These are phyloP conservation scores for Carassius carassius DNA, from an alignment of 2,113 vertebrate species.

Conservation along the genomic window DNA sequence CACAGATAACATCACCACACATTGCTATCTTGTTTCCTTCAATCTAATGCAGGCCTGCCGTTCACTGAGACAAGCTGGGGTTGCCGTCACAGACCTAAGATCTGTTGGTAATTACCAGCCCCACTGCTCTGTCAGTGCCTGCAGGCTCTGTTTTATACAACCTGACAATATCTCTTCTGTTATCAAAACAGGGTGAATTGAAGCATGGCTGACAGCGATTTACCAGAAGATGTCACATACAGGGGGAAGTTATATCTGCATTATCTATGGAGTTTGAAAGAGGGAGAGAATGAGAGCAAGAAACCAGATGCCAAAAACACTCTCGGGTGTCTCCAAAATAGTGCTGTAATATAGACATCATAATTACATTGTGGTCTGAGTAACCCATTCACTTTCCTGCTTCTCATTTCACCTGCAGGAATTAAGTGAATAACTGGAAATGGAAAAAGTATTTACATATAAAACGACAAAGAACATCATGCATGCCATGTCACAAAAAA, in stretches of 20 bases:
- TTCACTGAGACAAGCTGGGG: conserved; percentile 1
- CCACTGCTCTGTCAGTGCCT: background rate
- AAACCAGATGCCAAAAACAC: background rate
- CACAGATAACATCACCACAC: conserved; percentile 30
- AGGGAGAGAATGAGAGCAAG: background rate
- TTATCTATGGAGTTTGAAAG: background rate
- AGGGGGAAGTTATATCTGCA: background rate
- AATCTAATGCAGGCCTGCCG: conserved; percentile 27
- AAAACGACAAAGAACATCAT: no score
- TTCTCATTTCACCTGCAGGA: background rate
- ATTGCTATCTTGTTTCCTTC: conserved; percentile 23
- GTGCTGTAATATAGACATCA: conserved; percentile 4
- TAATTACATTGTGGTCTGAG: conserved; percentile 28
- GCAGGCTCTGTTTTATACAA: background rate
- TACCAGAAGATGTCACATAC: conserved; percentile 10
- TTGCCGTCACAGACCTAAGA: conserved; percentile 26
- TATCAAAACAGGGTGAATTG: background rate
- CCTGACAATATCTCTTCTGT: conserved; percentile 16
- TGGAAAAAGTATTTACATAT: background rate
- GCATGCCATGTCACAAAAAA: background rate
- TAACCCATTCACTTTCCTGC: conserved; percentile 4
- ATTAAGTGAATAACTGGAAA: background rate
- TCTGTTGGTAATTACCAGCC: conserved; percentile 25
- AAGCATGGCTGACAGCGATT: background rate
- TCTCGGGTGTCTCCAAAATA: conserved; percentile 11